Conservation (phyloP, 2,797 vertebrate species). For the Malacoctenus gilli region DNA sequence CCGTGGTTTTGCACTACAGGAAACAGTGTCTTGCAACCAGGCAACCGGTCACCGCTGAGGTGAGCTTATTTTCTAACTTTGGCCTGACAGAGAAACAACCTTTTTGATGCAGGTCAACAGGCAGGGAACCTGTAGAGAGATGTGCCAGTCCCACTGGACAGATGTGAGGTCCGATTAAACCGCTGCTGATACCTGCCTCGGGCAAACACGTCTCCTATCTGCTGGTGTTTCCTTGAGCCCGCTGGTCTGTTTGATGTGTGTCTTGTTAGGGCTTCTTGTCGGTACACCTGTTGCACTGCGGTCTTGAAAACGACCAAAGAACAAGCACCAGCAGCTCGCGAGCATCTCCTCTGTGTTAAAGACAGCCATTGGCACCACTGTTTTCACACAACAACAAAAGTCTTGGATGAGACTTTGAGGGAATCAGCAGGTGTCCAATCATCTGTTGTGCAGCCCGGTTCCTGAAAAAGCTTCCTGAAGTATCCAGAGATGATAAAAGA, state of each 20-base stretch:
- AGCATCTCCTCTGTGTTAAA: too few relatives aligned
- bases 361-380: too few relatives aligned
- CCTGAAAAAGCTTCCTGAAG: background rate
- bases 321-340: too few relatives aligned
- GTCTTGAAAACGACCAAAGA: too few relatives aligned
- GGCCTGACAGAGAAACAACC: constrained; percentile 29
- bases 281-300: constrained; percentile 26
- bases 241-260: constrained; percentile 54
- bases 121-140: background rate
- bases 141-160: background rate
- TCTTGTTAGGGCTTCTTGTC: background rate
- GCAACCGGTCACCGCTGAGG: constrained; percentile 44
- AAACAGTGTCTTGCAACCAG: constrained; percentile 55
- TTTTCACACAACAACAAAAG: too few relatives aligned
- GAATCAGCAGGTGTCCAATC: too few relatives aligned
- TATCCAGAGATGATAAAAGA: background rate
- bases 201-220: background rate
- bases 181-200: background rate
- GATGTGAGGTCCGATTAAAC: background rate
- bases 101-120: background rate
- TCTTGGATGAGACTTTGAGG: too few relatives aligned
- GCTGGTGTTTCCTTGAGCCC: constrained; percentile 15
- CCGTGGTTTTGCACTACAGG: constrained; percentile 62
- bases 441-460: too few relatives aligned
- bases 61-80: constrained; percentile 39